Conservation (phyloP, 2,888 invertebrate species). For the Dryobotodes eremita region DNA sequence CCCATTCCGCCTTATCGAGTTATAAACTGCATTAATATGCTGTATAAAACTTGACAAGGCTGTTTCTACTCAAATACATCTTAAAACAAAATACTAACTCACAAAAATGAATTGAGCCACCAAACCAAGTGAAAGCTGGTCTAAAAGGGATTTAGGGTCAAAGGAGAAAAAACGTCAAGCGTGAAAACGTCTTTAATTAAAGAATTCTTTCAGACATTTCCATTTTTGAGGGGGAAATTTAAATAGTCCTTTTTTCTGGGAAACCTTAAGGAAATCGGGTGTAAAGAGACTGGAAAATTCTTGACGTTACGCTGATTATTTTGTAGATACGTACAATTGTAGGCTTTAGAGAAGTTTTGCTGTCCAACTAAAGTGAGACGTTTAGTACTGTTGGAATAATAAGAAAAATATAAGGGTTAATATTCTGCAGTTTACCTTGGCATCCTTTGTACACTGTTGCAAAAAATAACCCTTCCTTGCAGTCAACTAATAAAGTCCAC, state of each 20-base stretch:
- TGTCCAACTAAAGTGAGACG: constrained; percentile 14
- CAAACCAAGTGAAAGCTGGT: constrained; percentile 18
- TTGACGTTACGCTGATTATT: constrained; percentile 27
- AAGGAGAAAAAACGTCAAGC: constrained; percentile 49
- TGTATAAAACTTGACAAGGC: too few relatives aligned
- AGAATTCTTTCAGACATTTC: constrained; percentile 50
- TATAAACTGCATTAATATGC: too few relatives aligned
- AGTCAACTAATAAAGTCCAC: too few relatives aligned
- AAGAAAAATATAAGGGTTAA: neutral
- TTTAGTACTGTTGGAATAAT: constrained; percentile 1
- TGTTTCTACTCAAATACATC: too few relatives aligned
- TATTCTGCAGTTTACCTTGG: neutral
- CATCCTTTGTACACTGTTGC: too few relatives aligned
- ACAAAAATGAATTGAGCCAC: constrained; percentile 26
- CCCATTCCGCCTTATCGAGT: too few relatives aligned
- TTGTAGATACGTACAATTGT: constrained; percentile 27
- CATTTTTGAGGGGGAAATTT: constrained; percentile 40
- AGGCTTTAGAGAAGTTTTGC: constrained; percentile 28
- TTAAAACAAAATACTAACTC: neutral
- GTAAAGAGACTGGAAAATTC: constrained; percentile 42
- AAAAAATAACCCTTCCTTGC: too few relatives aligned
- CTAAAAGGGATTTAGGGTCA: constrained; percentile 51
- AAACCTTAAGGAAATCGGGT: constrained; percentile 52
- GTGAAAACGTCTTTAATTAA: constrained; percentile 65
- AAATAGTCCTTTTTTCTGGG: constrained; percentile 44